Percentiles rank a stretch among this genome's conserved stretches.
phyloP scores from a whole-genome alignment of 2,888 invertebrate species.

The Coelinius sp. region DNA sequence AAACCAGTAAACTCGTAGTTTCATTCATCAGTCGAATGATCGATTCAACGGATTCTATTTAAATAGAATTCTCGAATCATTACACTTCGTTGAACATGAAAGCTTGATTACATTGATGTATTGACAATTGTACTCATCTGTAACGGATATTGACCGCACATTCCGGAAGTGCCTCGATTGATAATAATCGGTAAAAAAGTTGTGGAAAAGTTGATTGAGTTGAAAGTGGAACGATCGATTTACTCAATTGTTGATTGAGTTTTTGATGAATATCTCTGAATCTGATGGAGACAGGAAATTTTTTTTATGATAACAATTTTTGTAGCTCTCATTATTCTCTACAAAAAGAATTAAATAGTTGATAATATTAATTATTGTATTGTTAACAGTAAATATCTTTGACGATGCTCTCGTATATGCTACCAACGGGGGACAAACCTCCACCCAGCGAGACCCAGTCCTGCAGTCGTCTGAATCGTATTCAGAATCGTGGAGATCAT shows the following conservation, averaged over 20 bases:
- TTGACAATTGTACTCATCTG: constrained; percentile 29
- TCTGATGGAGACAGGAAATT: too few relatives aligned
- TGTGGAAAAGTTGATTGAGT: not conserved
- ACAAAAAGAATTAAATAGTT: not conserved
- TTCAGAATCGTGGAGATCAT: constrained; percentile 46
- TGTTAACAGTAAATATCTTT: constrained; percentile 45
- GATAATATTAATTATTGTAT: constrained; percentile 8
- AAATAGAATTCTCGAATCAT: constrained; percentile 35
- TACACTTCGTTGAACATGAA: constrained; percentile 35
- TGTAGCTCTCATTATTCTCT: too few relatives aligned
- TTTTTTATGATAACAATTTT: too few relatives aligned
- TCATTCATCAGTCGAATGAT: not conserved
- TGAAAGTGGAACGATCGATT: not conserved
- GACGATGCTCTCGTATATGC: constrained; percentile 84
- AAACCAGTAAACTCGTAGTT: not conserved
- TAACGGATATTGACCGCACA: constrained; percentile 46
- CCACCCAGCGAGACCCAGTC: constrained; percentile 72
- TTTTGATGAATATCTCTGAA: too few relatives aligned
- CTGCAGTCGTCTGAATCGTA: constrained; percentile 44
- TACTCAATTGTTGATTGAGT: not conserved
- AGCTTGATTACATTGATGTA: constrained; percentile 23
- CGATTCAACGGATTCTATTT: constrained; percentile 34
- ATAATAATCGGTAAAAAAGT: not conserved
- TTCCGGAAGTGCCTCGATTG: constrained; percentile 3
- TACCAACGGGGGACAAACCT: constrained; percentile 84